Percentiles rank a stretch among this genome's conserved stretches.
Conservation (phyloP, 2,113 vertebrate species). For the Carassius carassius region DNA sequence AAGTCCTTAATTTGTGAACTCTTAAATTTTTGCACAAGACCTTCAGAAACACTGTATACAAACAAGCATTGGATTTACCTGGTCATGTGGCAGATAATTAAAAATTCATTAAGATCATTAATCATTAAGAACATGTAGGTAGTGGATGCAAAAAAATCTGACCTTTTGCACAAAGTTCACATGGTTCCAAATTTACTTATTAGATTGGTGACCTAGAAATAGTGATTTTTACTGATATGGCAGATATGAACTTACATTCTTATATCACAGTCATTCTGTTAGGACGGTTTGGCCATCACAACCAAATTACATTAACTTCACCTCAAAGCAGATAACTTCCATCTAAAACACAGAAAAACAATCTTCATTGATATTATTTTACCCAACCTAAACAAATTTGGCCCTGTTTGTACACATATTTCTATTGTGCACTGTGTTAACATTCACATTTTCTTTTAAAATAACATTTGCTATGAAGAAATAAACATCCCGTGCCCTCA, state of each 20-base stretch:
- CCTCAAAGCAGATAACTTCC: background rate
- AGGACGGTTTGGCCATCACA: background rate
- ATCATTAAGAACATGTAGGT: background rate
- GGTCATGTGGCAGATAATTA: background rate
- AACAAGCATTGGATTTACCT: no score
- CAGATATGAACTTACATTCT: background rate
- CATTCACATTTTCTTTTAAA: slow-evolving; percentile 14
- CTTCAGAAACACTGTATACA: no score
- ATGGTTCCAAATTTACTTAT: background rate
- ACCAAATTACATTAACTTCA: background rate
- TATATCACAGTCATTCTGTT: background rate
- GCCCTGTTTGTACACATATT: slow-evolving; percentile 16
- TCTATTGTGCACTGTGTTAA: slow-evolving; percentile 8
- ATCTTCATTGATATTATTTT: slow-evolving; percentile 22
- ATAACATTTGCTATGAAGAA: slow-evolving; percentile 23
- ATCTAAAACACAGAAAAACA: background rate
- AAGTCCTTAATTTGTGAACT: no score
- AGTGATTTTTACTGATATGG: slow-evolving; percentile 42
- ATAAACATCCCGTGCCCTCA: slow-evolving; percentile 26
- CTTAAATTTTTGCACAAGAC: no score
- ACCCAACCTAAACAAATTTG: slow-evolving; percentile 4
- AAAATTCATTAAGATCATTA: background rate
- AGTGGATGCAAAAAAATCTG: no score
- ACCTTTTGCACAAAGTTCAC: background rate
- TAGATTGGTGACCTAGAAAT: background rate